These are phyloP conservation scores for Ptiloglossa arizonensis DNA, from an alignment of 1,140 invertebrate genomes.

Conservation along the genomic window DNA sequence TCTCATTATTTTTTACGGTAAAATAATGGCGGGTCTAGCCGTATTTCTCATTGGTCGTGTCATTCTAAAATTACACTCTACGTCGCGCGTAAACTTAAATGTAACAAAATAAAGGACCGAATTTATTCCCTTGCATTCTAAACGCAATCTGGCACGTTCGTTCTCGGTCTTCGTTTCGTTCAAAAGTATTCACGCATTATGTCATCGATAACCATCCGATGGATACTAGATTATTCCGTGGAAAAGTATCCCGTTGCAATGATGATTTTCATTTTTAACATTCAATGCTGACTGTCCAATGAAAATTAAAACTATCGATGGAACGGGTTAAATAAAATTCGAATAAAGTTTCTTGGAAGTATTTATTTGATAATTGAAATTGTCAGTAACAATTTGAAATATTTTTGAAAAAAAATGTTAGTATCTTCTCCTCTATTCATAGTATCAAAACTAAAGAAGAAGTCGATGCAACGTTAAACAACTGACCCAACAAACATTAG, in stretches of 20 bases:
- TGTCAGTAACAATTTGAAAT: no score
- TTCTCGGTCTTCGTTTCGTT: background rate
- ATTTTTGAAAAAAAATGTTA: no score
- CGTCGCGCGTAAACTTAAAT: conserved; percentile 37
- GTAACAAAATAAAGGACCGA: conserved; percentile 36
- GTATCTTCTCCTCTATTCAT: no score
- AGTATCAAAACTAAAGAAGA: no score
- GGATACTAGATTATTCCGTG: background rate
- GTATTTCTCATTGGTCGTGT: conserved; percentile 40
- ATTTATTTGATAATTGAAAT: no score
- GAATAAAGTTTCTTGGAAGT: no score
- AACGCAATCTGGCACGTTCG: background rate
- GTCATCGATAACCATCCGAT: conserved; percentile 12
- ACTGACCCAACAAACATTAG: no score
- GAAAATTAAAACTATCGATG: no score
- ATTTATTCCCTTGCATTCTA: conserved; percentile 17
- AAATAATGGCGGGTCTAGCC: conserved; percentile 30
- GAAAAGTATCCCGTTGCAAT: background rate
- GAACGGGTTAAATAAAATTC: no score
- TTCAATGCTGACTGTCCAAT: no score
- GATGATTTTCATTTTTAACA: background rate
- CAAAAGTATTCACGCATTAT: background rate
- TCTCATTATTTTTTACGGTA: conserved; percentile 49
- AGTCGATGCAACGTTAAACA: no score
- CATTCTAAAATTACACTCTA: conserved; percentile 32